These are phyloP conservation scores for Sebastes steindachneri DNA, from an alignment of 2,797 vertebrate genomes.

Conservation along the genomic window DNA sequence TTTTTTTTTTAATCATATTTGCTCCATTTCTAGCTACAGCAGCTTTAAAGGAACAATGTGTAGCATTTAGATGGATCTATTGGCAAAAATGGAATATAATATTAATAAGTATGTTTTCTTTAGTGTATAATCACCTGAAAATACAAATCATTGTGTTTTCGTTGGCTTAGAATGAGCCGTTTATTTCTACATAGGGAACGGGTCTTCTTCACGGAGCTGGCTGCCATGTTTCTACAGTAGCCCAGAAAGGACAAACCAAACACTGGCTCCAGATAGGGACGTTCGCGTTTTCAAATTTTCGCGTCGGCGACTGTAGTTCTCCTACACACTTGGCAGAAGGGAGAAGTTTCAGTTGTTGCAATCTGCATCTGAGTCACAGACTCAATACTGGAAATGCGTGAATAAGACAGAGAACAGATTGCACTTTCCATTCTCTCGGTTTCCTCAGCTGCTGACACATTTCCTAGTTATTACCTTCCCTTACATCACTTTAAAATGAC, in stretches of 20 bases:
- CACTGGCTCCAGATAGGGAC: not conserved
- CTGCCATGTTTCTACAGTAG: not conserved
- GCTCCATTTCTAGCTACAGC: no score
- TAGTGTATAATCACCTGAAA: not conserved
- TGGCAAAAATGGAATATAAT: not conserved
- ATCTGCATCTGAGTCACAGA: not conserved
- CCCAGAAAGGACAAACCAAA: not conserved
- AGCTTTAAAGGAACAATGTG: not conserved
- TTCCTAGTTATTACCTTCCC: not conserved
- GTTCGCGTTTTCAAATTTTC: not conserved
- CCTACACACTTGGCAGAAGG: not conserved
- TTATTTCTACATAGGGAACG: not conserved
- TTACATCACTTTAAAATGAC: not conserved
- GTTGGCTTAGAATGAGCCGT: not conserved
- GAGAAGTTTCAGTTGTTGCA: not conserved
- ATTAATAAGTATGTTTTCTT: not conserved
- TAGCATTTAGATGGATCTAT: not conserved
- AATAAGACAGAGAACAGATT: not conserved
- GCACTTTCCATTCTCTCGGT: not conserved
- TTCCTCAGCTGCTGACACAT: not conserved
- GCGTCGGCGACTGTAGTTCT: no score
- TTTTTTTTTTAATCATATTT: no score
- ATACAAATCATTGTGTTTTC: not conserved
- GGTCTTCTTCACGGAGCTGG: no score
- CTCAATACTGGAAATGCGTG: not conserved